A percentile compares a stretch with the other conserved stretches of the same genome.
Evolutionary conservation across 2,797 vertebrate genomes (phyloP).

Genomic region (Diceros bicornis): DNA sequence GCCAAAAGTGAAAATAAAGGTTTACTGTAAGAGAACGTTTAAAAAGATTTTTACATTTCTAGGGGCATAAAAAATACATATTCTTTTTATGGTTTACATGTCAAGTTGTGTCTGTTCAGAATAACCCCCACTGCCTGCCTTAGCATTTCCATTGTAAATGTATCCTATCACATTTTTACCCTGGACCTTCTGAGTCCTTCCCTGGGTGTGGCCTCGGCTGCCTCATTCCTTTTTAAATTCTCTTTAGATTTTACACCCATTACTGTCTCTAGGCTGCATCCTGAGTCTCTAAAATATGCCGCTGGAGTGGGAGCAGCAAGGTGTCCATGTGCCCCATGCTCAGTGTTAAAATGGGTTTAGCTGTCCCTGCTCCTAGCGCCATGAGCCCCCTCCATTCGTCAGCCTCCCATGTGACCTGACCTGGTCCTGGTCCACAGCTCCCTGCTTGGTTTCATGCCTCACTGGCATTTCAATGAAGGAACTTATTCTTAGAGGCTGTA

Average conservation of each 20-base stretch:
- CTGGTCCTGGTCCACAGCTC: constrained; percentile 30
- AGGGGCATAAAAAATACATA: neutral
- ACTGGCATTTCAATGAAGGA: constrained; percentile 81
- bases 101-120: neutral
- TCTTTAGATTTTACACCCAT: neutral
- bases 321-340: neutral
- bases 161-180: neutral
- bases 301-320: neutral
- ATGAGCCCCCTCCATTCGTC: neutral
- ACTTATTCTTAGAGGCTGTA: constrained; percentile 59
- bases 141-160: neutral
- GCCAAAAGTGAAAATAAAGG: neutral
- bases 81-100: neutral
- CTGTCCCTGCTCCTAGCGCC: neutral
- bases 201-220: neutral
- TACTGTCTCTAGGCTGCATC: neutral
- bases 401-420: constrained; percentile 36
- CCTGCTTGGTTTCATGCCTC: constrained; percentile 77
- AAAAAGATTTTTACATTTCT: neutral
- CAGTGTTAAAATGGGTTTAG: neutral
- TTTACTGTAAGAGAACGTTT: neutral
- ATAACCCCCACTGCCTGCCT: neutral
- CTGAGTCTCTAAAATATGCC: neutral
- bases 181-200: neutral
- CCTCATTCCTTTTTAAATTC: constrained; percentile 16